A percentile compares a stretch with the other conserved stretches of the same genome.
phyloP scores from a whole-genome alignment of 2,113 vertebrate species.

The Murina feae region DNA sequence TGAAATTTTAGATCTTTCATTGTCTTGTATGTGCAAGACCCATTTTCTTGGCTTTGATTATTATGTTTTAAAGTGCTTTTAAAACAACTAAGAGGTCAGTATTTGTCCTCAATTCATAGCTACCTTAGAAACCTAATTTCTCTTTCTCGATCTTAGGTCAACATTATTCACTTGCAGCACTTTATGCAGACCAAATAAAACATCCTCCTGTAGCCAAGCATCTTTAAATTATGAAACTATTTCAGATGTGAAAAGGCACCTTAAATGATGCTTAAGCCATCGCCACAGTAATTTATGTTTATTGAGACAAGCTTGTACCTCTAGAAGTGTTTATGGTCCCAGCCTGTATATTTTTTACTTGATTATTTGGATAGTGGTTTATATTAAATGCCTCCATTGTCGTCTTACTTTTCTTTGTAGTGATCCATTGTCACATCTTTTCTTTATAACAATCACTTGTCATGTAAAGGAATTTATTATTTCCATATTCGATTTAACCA shows the following conservation, averaged over 20 bases:
- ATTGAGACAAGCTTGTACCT: constrained; percentile 26
- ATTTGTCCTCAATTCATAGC: constrained; percentile 7
- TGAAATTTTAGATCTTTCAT: background rate
- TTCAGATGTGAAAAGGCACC: constrained; percentile 19
- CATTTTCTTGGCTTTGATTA: constrained; percentile 22
- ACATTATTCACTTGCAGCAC: background rate
- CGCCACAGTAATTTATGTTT: constrained; percentile 19
- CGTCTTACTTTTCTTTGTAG: constrained; percentile 30
- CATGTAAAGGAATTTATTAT: background rate
- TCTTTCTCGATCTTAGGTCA: background rate
- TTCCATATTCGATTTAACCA: background rate
- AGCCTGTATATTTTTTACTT: constrained; percentile 41
- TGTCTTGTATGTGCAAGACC: background rate
- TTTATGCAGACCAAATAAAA: background rate
- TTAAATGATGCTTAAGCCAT: background rate
- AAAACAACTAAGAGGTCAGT: background rate
- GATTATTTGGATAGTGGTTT: constrained; percentile 26
- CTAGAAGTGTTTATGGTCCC: constrained; percentile 31
- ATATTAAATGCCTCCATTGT: constrained; percentile 22
- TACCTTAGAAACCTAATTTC: background rate
- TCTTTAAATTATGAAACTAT: constrained; percentile 22
- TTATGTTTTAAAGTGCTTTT: background rate
- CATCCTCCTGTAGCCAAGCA: background rate
- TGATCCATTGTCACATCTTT: background rate
- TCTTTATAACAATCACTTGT: constrained; percentile 14